Conservation (phyloP, 2,113 vertebrate species). For the Leptosomus discolor region DNA sequence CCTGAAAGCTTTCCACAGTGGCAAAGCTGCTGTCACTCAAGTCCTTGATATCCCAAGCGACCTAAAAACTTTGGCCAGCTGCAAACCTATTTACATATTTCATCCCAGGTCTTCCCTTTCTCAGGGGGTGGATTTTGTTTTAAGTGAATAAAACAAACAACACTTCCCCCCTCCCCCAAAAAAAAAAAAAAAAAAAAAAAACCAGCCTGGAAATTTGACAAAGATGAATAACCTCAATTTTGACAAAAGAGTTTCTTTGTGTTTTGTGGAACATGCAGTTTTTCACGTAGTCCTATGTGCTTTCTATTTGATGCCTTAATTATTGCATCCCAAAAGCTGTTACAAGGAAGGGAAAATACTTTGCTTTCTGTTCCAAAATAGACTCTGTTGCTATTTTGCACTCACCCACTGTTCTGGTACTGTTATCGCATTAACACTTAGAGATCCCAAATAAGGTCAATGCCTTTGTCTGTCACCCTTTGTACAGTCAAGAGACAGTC, state of each 20-base stretch:
- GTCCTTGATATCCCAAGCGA: neutral
- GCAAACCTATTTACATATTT: neutral
- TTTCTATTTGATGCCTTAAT: neutral
- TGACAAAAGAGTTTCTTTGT: neutral
- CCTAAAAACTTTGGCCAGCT: neutral
- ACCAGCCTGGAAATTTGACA: neutral
- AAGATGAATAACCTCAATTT: neutral
- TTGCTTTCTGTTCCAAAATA: neutral
- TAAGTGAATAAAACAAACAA: neutral
- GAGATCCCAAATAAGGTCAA: conserved; percentile 36
- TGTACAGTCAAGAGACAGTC: conserved; percentile 38
- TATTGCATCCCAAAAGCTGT: neutral
- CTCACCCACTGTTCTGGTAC: neutral
- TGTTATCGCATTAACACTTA: conserved; percentile 37
- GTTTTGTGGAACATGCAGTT: neutral
- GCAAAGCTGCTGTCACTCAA: neutral
- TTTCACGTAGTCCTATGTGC: neutral
- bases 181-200: neutral
- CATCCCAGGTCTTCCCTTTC: neutral
- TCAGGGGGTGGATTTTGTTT: neutral
- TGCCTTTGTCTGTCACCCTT: conserved; percentile 40
- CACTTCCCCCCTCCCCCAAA: neutral
- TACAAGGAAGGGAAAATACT: neutral
- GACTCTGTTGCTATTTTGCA: neutral
- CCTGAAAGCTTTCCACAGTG: neutral